Evolutionary conservation across 2,888 invertebrate species (phyloP), one percentile per base, ranked within the genome.

Genomic region (Blomia tropicalis): DNA sequence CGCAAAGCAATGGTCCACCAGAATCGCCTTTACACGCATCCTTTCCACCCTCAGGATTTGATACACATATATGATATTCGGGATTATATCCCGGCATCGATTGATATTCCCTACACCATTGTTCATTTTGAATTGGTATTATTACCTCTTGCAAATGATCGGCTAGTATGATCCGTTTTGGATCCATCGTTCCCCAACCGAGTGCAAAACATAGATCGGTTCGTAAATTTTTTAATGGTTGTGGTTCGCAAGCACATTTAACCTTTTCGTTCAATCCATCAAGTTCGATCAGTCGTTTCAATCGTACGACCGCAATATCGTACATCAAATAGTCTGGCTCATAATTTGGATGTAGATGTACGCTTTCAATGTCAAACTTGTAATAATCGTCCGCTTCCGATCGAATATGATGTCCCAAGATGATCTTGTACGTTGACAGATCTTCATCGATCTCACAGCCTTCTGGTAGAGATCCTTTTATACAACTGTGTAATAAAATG

Each of bases 1-100:
- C 51, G n/a, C 51, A 47, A 7, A 47, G 7, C 22, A 47, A n/a
- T 27, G 51, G 51, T 47, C 51, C 51, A 25, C 51, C 51, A 11
- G 23, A 25, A 27, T 47, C 51, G 22, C 51, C 51, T n/a, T 47
- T 7, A 27, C 51, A 47, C 22, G 51, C 51, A 19, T 47, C 51
- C 51, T 47, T 47, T 47, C 51, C 51, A n/a, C 51, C 51, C 51
- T 47, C 11, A 19, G 7, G 7, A 27, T 47, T 11, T 7, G 7
- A 7, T 27, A n/a, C 51, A 47, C 51, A 47, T n/a, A 47, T 7
- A 7, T 11, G 7, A 7, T 22, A 11, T 7, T 14, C n/a, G 7
- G 51, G 51, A 19, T 47, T n/a, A n/a, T 14, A 22, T n/a, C n/a
- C n/a, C 11, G 7, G 7, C 7, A 47, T 11, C 14, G 7, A 14